Evolutionary conservation across 2,113 vertebrate genomes (phyloP).

Genomic region (Tachuris rubrigastra): DNA sequence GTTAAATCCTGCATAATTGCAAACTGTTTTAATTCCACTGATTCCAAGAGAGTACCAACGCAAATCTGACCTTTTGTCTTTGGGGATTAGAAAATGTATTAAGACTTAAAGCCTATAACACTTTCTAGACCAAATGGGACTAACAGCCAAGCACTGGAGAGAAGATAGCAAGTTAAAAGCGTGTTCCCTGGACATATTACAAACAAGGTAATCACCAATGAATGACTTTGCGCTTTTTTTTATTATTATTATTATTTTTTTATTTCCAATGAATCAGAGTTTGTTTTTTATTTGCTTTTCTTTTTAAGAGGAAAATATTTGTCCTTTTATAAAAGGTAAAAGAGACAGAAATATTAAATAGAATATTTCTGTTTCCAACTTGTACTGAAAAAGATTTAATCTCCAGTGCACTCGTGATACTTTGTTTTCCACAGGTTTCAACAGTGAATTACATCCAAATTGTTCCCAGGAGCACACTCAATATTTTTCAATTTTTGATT

Average conservation of each 20-base stretch:
- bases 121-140: not conserved
- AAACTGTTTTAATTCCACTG: not conserved
- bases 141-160: not conserved
- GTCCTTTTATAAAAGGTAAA: not conserved
- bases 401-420: not conserved
- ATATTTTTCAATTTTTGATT: conserved; percentile 51
- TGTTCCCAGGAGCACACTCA: conserved; percentile 45
- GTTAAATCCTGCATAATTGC: not conserved
- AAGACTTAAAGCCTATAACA: not conserved
- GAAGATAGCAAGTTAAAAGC: not conserved
- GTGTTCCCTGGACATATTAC: not conserved
- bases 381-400: not conserved
- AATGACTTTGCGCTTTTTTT: no score
- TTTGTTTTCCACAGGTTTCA: conserved; percentile 39
- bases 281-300: not conserved
- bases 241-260: no score
- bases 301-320: not conserved
- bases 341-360: not conserved
- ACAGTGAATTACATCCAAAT: conserved; percentile 51
- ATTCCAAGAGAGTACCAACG: not conserved
- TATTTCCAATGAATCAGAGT: not conserved
- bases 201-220: not conserved
- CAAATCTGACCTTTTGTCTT: not conserved
- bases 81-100: not conserved
- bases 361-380: conserved; percentile 5